Percentiles rank a stretch among this genome's conserved stretches.
These are phyloP conservation scores for Bubo blakistoni DNA, from an alignment of 2,113 vertebrate genomes.

Conservation along the genomic window DNA sequence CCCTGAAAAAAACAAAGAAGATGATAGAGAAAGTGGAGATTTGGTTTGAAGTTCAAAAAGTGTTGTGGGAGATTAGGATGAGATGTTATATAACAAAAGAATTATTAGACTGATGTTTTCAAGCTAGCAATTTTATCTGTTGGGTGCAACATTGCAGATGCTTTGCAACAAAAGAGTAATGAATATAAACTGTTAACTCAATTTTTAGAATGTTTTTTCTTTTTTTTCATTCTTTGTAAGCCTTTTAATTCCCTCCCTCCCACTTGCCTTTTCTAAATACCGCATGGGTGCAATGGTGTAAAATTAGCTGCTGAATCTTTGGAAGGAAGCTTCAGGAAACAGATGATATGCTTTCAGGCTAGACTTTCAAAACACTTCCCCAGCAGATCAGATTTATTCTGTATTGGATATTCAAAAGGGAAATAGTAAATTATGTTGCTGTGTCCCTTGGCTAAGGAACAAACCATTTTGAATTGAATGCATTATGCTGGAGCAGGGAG, in stretches of 20 bases:
- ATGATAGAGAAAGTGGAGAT: background rate
- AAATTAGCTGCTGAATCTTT: slow-evolving; percentile 34
- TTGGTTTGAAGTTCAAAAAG: background rate
- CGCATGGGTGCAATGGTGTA: background rate
- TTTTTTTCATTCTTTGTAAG: background rate
- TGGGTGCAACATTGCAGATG: background rate
- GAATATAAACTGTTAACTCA: background rate
- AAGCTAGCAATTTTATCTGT: background rate
- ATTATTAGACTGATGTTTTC: background rate
- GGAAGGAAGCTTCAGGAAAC: slow-evolving; percentile 56
- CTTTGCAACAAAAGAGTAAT: background rate
- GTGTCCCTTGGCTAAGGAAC: slow-evolving; percentile 44
- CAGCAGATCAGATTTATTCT: slow-evolving; percentile 49
- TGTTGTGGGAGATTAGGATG: background rate
- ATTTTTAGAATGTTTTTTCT: background rate
- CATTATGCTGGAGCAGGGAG: background rate
- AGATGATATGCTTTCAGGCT: slow-evolving; percentile 43
- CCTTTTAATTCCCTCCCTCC: background rate
- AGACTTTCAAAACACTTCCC: slow-evolving; percentile 54
- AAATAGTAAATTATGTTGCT: slow-evolving; percentile 54
- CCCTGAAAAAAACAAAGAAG: background rate
- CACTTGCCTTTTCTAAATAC: background rate
- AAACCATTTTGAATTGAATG: slow-evolving; percentile 33
- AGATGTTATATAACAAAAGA: background rate
- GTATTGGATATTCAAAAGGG: slow-evolving; percentile 41